A percentile compares a stretch with the other conserved stretches of the same genome.
phyloP scores from a whole-genome alignment of 2,888 invertebrate genomes.

The Brenthis ino region DNA sequence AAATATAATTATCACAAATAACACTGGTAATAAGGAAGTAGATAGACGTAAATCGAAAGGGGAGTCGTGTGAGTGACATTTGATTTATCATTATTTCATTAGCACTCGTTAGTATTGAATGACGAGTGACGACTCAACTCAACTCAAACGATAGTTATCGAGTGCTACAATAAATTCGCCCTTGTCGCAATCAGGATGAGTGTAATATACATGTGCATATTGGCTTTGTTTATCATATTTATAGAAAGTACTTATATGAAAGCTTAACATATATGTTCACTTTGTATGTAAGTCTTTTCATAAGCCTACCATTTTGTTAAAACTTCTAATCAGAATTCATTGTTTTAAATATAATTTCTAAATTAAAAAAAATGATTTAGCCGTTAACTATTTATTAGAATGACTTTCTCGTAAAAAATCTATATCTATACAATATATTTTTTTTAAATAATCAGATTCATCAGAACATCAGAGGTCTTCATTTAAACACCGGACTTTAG shows the following conservation, averaged over 20 bases:
- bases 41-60: slow-evolving; percentile 36
- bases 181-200: slow-evolving; percentile 57
- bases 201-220: slow-evolving; percentile 9
- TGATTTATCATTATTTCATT: slow-evolving; percentile 41
- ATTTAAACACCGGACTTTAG: slow-evolving; percentile 8
- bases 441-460: no score
- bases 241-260: neutral
- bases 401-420: no score
- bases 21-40: slow-evolving; percentile 35
- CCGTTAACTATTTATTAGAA: no score
- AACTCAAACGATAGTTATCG: slow-evolving; percentile 38
- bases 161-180: slow-evolving; percentile 63
- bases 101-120: slow-evolving; percentile 42
- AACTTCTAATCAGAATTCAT: no score
- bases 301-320: no score
- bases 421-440: no score
- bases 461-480: neutral
- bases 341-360: no score
- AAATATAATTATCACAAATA: slow-evolving; percentile 25
- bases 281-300: no score
- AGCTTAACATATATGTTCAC: no score
- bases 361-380: no score
- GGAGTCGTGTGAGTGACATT: slow-evolving; percentile 33
- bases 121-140: slow-evolving; percentile 43
- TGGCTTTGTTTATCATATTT: slow-evolving; percentile 20